Evolutionary conservation across 2,797 vertebrate species (phyloP), one percentile per base, ranked within the genome.

Genomic region (Karalla daura): DNA sequence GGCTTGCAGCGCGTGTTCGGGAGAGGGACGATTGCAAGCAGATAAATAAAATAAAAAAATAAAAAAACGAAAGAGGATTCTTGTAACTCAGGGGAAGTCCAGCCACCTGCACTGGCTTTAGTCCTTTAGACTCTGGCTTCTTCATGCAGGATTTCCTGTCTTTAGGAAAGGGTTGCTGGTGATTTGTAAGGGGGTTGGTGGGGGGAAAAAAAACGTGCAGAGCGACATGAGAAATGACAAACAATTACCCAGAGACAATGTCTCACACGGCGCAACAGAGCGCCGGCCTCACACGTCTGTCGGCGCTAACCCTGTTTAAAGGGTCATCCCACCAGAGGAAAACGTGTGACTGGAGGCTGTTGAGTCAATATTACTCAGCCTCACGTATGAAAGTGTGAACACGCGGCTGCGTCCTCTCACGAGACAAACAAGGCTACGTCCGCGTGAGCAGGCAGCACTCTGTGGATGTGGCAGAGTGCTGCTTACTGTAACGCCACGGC

Each of bases 91-190:
- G 43, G 47, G 72, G 67, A 74, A 76, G 52, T 47, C 61, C 24
- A 51, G 24, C 51, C 86, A 88, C 70, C 86, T 86, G 81, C 63
- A 64, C 79, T 80, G 80, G 72, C 64, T 36, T 51, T 53, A 66
- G 62, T 41, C 46, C 25, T 71, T 59, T n/a, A n/a, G n/a, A 56
- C n/a, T 7, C 27, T 44, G 40, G 40, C 39, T 28, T 66, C 70
- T 75, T 70, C 46, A 37, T 8, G 49, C 76, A 87, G 90, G 89
- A 91, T 83, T 81, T 91, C 89, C 89, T 88, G 80, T 77, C 66
- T 86, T 65, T 76, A 52, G 61, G 63, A 74, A 27, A 46, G 21
- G 44, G 33, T 41, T 32, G 32, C n/a, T n/a, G 43, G 15, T 15
- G 39, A 18, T 14, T 15, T 18, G 27, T 18, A 39, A 17, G 37